Evolutionary conservation across 2,888 invertebrate genomes (phyloP).

Genomic region (Pterostichus niger): DNA sequence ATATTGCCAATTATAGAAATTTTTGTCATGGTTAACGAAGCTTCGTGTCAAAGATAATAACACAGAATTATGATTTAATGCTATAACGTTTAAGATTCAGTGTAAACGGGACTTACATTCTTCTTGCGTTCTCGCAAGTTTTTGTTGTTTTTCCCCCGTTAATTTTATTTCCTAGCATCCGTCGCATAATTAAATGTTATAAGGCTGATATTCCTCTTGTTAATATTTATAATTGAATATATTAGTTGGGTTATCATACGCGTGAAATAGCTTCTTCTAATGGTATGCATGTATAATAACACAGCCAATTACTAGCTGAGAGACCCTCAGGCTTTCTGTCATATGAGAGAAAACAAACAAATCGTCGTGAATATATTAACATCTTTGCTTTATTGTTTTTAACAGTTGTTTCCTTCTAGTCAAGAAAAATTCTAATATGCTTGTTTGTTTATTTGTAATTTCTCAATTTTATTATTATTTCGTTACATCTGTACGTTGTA

Average conservation of each 20-base stretch:
- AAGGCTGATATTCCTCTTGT: conserved; percentile 19
- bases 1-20: conserved; percentile 39
- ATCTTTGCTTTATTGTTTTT: conserved; percentile 48
- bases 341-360: conserved; percentile 50
- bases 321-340: conserved; percentile 23
- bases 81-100: conserved; percentile 34
- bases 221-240: conserved; percentile 59
- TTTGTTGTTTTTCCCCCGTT: conserved; percentile 32
- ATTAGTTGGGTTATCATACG: conserved; percentile 50
- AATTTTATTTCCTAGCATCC: conserved; percentile 40
- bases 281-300: conserved; percentile 54
- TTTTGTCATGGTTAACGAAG: conserved; percentile 30
- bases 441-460: conserved; percentile 23
- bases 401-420: conserved; percentile 52
- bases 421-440: conserved; percentile 20
- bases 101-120: conserved; percentile 56
- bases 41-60: conserved; percentile 35
- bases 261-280: conserved; percentile 45
- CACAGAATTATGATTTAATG: conserved; percentile 45
- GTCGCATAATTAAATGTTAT: conserved; percentile 41
- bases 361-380: conserved; percentile 38
- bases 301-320: conserved; percentile 29
- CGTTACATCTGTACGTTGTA: too few relatives aligned
- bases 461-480: conserved; percentile 4
- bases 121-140: not conserved